Base-by-base conservation (phyloP, 2,888 invertebrate genomes). In the Spisula solida region DNA sequence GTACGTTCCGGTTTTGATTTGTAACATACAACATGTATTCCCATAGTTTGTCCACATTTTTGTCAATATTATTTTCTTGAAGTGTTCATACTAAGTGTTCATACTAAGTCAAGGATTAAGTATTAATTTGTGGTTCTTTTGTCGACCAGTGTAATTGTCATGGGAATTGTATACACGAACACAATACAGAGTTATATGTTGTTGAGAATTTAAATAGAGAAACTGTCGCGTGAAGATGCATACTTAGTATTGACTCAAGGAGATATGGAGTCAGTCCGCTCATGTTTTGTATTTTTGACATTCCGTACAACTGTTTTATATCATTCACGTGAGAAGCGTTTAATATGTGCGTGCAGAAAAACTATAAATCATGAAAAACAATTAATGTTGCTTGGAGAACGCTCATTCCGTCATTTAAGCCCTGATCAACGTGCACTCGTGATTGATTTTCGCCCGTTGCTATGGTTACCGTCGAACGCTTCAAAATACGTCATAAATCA, bases 371-470 rank as follows among this genome's bases (percentile, higher is more conserved):
- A 90, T 20, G n/a, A 78, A 83, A 88, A 90, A 88, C 90, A 90
- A 88, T 88, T 88, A 90, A 88, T 80, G 78, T 25, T 79, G 81
- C 90, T 88, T 90, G 90, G 86, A 84, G 82, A 85, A 80, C 86
- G 82, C 75, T 87, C 88, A 88, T 88, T 78, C 82, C 70, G 86
- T 88, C 90, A 86, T 90, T 90, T 86, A 88, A 60, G 81, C 78
- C 29, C 75, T n/a, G 88, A 82, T 85, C 85, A 81, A 56, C 85
- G 81, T 85, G 60, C 80, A 82, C 85, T 85, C 83, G 78, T 81
- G 87, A 90, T 90, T 90, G 90, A 90, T 90, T 90, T 90, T 85
- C 81, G 56, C 31, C 48, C 83, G 90, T 90, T 86, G 25, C 88
- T 75, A 90, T 88, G 86, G 81, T 56, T 86, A 88, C 90, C 82